Conservation (phyloP, 2,888 invertebrate genomes). For the Chrysolina haemoptera region DNA sequence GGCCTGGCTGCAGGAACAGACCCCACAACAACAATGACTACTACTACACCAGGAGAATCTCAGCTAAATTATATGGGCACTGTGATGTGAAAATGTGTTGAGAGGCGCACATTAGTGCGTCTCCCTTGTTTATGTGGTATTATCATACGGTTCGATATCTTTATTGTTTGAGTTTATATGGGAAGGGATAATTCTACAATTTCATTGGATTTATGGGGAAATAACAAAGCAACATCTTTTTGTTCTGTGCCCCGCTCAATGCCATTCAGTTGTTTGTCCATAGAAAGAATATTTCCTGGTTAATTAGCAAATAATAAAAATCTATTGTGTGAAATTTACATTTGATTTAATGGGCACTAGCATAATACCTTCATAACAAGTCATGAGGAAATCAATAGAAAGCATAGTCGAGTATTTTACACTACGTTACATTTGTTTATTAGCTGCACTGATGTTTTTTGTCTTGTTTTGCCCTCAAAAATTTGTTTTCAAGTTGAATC, state of each 20-base stretch:
- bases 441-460: too few relatives aligned
- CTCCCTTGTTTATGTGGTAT: too few relatives aligned
- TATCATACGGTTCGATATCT: not conserved
- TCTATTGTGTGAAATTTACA: slow-evolving; percentile 7
- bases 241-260: not conserved
- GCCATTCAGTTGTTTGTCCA: not conserved
- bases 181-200: not conserved
- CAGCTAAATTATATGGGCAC: too few relatives aligned
- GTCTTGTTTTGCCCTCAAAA: too few relatives aligned
- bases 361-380: slow-evolving; percentile 15
- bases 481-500: too few relatives aligned
- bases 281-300: not conserved
- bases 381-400: slow-evolving; percentile 11
- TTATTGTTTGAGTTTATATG: not conserved
- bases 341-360: slow-evolving; percentile 7
- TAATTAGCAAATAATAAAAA: slow-evolving; percentile 11
- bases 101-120: too few relatives aligned
- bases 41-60: too few relatives aligned
- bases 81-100: too few relatives aligned
- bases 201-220: not conserved
- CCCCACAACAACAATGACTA: too few relatives aligned
- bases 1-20: too few relatives aligned
- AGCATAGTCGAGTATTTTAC: not conserved
- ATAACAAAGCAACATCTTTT: not conserved
- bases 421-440: too few relatives aligned